Evolutionary conservation across 2,888 invertebrate species (phyloP).

Genomic region (Nomada fucata): DNA sequence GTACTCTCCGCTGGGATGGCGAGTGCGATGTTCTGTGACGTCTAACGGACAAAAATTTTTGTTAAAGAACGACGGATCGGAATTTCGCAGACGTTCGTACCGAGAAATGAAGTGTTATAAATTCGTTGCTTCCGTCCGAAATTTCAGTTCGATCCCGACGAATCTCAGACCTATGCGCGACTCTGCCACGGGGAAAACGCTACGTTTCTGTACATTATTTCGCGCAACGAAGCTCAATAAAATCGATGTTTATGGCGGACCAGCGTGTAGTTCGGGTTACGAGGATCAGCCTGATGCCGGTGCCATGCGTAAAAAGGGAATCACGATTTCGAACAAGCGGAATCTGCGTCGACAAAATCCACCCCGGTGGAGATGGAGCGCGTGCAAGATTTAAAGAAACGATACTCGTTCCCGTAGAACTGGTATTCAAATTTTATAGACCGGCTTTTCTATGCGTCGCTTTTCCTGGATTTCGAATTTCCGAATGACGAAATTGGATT

Average conservation of each 20-base stretch:
- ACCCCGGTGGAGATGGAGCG: neutral
- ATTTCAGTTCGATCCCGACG: too few relatives aligned
- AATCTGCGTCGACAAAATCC: conserved; percentile 5
- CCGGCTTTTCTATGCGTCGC: neutral
- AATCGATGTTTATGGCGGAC: conserved; percentile 24
- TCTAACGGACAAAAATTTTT: too few relatives aligned
- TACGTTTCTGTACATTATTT: neutral
- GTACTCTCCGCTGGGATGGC: too few relatives aligned
- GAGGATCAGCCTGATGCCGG: neutral
- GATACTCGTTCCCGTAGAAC: conserved; percentile 17
- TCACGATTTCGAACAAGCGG: conserved; percentile 2
- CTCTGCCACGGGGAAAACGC: too few relatives aligned
- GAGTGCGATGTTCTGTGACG: too few relatives aligned
- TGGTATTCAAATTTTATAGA: conserved; percentile 19
- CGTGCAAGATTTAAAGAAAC: conserved; percentile 20
- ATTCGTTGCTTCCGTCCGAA: too few relatives aligned
- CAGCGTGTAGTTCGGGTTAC: neutral
- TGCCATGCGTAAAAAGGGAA: conserved; percentile 28
- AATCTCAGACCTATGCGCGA: too few relatives aligned
- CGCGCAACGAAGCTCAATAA: neutral
- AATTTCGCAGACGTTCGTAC: too few relatives aligned
- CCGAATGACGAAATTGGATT: conserved; percentile 19
- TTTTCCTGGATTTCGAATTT: conserved; percentile 24
- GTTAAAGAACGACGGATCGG: too few relatives aligned
- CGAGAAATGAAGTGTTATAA: too few relatives aligned